These are phyloP conservation scores for Cephalotes varians DNA, from an alignment of 2,888 invertebrate species.

Conservation along the genomic window DNA sequence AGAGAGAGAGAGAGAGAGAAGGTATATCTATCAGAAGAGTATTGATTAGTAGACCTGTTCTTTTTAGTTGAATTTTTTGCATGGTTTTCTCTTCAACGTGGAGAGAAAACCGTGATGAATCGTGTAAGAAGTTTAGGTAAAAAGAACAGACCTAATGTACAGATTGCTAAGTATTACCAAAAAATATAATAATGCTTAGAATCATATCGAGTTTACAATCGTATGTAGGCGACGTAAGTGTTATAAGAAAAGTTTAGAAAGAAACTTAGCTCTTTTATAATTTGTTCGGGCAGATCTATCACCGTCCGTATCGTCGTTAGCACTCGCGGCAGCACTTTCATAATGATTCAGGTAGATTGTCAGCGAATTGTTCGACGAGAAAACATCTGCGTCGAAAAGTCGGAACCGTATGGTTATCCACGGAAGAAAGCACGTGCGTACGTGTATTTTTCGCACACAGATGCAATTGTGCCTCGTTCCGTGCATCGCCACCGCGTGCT, in stretches of 20 bases:
- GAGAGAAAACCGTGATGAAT: too few relatives aligned
- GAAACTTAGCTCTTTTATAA: neutral
- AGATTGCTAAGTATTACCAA: neutral
- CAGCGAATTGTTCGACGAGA: slow-evolving; percentile 1
- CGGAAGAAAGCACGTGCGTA: neutral
- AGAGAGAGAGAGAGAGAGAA: too few relatives aligned
- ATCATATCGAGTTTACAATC: too few relatives aligned
- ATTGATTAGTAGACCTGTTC: neutral
- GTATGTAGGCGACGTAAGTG: neutral
- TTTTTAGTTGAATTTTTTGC: too few relatives aligned
- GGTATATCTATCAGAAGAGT: neutral
- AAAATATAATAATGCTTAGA: neutral
- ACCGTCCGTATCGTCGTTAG: neutral
- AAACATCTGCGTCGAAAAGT: slow-evolving; percentile 49
- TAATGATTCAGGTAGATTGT: slow-evolving; percentile 21
- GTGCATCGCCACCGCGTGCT: slow-evolving; percentile 24
- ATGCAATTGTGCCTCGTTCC: slow-evolving; percentile 10
- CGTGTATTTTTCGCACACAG: slow-evolving; percentile 2
- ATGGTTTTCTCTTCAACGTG: too few relatives aligned
- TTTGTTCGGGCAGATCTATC: slow-evolving; percentile 11
- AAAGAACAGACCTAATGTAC: too few relatives aligned
- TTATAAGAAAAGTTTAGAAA: neutral
- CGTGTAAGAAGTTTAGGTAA: too few relatives aligned
- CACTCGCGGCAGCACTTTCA: slow-evolving; percentile 17
- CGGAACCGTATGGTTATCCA: slow-evolving; percentile 1